Percentiles rank a stretch among this genome's conserved stretches.
Evolutionary conservation across 2,888 invertebrate genomes (phyloP).

Genomic region (Platerodrilus igneus): DNA sequence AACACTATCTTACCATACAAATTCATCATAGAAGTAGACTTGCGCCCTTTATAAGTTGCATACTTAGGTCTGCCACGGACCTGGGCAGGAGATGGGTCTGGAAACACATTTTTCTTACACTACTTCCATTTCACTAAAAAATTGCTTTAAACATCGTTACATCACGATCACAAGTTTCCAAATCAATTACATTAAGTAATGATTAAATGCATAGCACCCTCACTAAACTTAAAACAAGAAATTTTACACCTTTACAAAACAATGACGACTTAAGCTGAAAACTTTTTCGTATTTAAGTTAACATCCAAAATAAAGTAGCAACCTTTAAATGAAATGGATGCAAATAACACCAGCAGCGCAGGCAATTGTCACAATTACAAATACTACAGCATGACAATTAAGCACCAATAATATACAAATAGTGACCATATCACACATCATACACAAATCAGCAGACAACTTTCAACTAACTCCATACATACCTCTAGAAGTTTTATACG

Average conservation of each 20-base stretch:
- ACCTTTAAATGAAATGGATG: conserved; percentile 39
- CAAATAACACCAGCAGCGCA: conserved; percentile 28
- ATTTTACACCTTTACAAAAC: conserved; percentile 2
- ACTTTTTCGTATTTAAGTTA: conserved; percentile 1
- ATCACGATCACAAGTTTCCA: conserved; percentile 16
- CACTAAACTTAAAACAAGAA: conserved; percentile 7
- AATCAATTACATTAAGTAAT: conserved; percentile 3
- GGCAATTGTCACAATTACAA: conserved; percentile 23
- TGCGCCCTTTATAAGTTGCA: conserved; percentile 80
- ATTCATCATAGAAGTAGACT: conserved; percentile 94
- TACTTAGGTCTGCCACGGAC: conserved; percentile 80
- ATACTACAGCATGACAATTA: conserved; percentile 23
- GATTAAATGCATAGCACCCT: conserved; percentile 6
- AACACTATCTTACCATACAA: conserved; percentile 80
- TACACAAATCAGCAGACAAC: conserved; percentile 9
- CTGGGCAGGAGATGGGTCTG: conserved; percentile 76
- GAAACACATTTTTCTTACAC: conserved; percentile 60
- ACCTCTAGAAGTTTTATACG: conserved; percentile 87
- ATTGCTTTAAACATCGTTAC: conserved; percentile 18
- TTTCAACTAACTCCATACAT: conserved; percentile 29
- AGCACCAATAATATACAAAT: conserved; percentile 4
- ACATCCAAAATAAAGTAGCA: conserved; percentile 19
- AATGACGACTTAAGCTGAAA: conserved; percentile 2
- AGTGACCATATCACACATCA: conserved; percentile 4
- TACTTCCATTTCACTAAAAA: conserved; percentile 42